Evolutionary conservation across 2,888 invertebrate species (phyloP).

Genomic region (Drosophila anomalata): DNA sequence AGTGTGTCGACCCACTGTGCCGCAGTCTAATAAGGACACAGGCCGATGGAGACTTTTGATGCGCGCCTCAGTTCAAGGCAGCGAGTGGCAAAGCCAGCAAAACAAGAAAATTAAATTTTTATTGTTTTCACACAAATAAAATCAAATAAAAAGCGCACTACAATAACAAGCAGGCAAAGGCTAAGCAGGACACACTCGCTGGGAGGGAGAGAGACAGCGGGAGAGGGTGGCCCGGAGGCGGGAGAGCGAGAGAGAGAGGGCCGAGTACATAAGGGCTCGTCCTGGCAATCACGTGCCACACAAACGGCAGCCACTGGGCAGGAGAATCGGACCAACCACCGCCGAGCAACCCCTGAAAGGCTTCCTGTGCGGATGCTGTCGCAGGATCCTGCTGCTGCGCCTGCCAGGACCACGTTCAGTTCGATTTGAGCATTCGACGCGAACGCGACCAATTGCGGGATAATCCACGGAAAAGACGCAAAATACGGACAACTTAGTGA

Average conservation of each 20-base stretch:
- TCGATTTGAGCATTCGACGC: slow-evolving; percentile 73
- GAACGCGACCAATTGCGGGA: slow-evolving; percentile 60
- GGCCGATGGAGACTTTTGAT: slow-evolving; percentile 4
- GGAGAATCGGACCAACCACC: slow-evolving; percentile 83
- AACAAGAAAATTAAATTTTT: slow-evolving; percentile 83
- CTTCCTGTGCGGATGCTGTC: slow-evolving; percentile 18
- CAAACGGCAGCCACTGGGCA: slow-evolving; percentile 74
- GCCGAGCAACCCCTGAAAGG: slow-evolving; percentile 80
- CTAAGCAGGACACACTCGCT: slow-evolving; percentile 60
- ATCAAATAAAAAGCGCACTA: slow-evolving; percentile 80
- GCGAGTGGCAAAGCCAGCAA: slow-evolving; percentile 51
- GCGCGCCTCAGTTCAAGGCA: slow-evolving; percentile 59
- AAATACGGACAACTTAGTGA: background rate
- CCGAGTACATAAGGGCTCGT: slow-evolving; percentile 47
- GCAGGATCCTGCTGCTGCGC: slow-evolving; percentile 37
- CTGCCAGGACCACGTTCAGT: slow-evolving; percentile 62
- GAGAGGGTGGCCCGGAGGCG: slow-evolving; percentile 14
- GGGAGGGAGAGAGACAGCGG: slow-evolving; percentile 26
- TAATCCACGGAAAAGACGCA: slow-evolving; percentile 39
- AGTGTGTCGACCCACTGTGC: slow-evolving; percentile 17
- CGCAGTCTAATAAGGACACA: slow-evolving; percentile 14
- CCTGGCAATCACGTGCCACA: slow-evolving; percentile 63
- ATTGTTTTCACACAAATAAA: slow-evolving; percentile 81
- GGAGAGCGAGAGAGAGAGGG: slow-evolving; percentile 27
- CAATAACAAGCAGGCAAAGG: slow-evolving; percentile 67